phyloP scores from a whole-genome alignment of 2,888 invertebrate genomes.

The Drosophila anomalata region DNA sequence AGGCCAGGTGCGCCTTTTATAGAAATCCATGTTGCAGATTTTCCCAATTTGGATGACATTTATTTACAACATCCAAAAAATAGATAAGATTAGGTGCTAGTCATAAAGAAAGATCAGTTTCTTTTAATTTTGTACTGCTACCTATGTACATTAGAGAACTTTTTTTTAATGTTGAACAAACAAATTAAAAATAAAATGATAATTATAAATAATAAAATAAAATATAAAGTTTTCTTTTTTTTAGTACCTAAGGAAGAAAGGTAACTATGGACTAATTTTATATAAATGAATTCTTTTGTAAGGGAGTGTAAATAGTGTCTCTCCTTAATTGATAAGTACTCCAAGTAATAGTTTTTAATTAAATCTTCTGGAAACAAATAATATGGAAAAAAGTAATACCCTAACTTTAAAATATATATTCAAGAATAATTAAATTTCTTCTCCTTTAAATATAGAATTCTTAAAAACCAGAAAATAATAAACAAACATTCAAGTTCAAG shows the following conservation, averaged over 20 bases:
- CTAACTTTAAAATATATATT: background rate
- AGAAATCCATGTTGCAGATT: constrained; percentile 23
- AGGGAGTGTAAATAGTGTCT: too few species aligned
- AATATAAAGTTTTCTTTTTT: too few species aligned
- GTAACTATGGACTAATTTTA: too few species aligned
- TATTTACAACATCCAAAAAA: constrained; percentile 53
- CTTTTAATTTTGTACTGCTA: constrained; percentile 6
- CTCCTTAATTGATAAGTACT: background rate
- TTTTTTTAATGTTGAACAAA: background rate
- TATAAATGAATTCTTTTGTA: too few species aligned
- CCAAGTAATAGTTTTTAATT: background rate
- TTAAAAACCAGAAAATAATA: background rate
- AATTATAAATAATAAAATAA: too few species aligned
- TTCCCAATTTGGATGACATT: constrained; percentile 37
- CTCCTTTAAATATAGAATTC: background rate
- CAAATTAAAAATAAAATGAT: too few species aligned
- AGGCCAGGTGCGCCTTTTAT: constrained; percentile 44
- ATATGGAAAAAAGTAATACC: background rate
- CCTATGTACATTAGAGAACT: background rate
- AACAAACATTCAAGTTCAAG: background rate
- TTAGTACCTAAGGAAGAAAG: too few species aligned
- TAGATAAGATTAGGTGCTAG: constrained; percentile 59
- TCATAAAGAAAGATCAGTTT: constrained; percentile 19
- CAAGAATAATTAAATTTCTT: background rate
- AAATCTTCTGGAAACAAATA: background rate